Evolutionary conservation across 2,888 invertebrate species (phyloP).

Genomic region (Blastobasis adustella): DNA sequence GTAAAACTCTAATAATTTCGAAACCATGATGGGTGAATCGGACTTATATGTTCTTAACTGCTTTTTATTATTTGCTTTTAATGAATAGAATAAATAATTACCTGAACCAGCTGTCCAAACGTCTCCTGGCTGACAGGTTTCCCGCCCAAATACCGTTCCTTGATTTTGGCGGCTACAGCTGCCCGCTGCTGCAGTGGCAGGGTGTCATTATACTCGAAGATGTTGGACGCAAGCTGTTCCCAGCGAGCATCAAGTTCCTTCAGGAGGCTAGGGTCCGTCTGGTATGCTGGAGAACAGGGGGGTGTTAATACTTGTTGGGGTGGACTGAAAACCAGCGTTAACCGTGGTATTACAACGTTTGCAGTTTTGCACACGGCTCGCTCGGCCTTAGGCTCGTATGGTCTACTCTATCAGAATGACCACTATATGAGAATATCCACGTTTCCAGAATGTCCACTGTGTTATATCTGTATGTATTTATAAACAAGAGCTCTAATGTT

Average conservation of each 20-base stretch:
- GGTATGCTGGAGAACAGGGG: conserved; percentile 30
- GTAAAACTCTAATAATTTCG: no score
- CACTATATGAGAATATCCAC: no score
- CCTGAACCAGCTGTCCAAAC: conserved; percentile 52
- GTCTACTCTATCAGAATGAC: no score
- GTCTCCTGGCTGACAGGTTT: conserved; percentile 65
- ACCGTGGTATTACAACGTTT: neutral
- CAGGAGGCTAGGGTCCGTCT: conserved; percentile 51
- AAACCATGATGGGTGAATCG: no score
- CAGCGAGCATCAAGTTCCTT: conserved; percentile 72
- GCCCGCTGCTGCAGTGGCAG: conserved; percentile 56
- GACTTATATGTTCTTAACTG: no score
- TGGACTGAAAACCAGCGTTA: neutral
- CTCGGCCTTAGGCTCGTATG: no score
- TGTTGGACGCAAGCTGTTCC: conserved; percentile 75
- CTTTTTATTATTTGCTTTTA: no score
- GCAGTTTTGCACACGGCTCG: no score
- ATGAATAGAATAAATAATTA: conserved; percentile 12
- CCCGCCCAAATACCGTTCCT: conserved; percentile 69
- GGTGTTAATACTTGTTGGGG: neutral
- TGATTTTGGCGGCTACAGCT: conserved; percentile 67
- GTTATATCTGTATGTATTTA: no score
- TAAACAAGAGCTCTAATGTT: no score
- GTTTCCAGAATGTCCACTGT: no score
- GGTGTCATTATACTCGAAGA: conserved; percentile 78